Conservation (phyloP, 2,888 invertebrate genomes). For the Dilophus febrilis region DNA sequence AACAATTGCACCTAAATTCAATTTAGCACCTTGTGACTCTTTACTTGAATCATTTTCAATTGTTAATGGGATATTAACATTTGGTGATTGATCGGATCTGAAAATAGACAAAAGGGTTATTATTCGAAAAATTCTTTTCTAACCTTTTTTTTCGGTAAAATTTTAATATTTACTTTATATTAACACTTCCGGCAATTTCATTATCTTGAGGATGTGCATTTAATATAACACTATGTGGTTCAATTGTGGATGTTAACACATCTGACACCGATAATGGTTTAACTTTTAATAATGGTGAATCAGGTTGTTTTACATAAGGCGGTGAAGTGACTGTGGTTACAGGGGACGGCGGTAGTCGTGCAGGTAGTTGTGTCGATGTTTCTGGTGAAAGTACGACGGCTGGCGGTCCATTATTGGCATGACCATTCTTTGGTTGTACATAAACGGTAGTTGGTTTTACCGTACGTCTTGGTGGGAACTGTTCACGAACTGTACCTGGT, state of each 20-base stretch:
- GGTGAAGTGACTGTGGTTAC: no score
- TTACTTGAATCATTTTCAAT: slow-evolving; percentile 38
- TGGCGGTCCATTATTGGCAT: slow-evolving; percentile 27
- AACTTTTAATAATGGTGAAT: slow-evolving; percentile 16
- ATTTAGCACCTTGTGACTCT: slow-evolving; percentile 43
- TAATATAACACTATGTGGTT: slow-evolving; percentile 36
- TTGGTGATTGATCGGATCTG: slow-evolving; percentile 45
- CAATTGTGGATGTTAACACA: slow-evolving; percentile 18
- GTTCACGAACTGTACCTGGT: slow-evolving; percentile 30
- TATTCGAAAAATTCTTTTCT: no score
- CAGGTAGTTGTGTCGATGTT: no score
- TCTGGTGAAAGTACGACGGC: slow-evolving; percentile 6
- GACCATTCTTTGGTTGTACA: slow-evolving; percentile 21
- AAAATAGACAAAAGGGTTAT: slow-evolving; percentile 16
- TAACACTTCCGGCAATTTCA: slow-evolving; percentile 41
- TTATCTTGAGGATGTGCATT: slow-evolving; percentile 66
- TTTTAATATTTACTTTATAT: slow-evolving; percentile 17
- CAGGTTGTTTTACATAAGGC: slow-evolving; percentile 30
- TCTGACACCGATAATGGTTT: slow-evolving; percentile 12
- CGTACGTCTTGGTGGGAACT: slow-evolving; percentile 28
- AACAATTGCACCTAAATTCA: slow-evolving; percentile 75
- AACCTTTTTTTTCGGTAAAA: no score
- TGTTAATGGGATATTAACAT: slow-evolving; percentile 48
- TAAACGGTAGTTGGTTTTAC: slow-evolving; percentile 19
- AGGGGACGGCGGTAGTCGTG: slow-evolving; percentile 19